Base-by-base conservation (phyloP, 2,113 vertebrate species). In the Rhea americana region DNA sequence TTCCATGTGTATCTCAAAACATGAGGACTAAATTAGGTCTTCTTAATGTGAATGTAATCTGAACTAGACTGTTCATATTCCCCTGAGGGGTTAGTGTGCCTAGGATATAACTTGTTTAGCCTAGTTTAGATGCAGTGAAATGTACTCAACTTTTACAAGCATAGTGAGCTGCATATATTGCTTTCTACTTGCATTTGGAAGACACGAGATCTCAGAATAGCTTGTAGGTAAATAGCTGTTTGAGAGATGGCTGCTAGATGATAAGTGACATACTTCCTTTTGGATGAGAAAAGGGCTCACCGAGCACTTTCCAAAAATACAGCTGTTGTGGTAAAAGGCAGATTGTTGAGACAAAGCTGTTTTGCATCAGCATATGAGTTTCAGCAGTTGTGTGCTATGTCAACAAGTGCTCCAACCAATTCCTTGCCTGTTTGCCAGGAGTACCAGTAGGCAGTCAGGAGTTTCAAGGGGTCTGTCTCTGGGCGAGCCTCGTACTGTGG, bases 1-100 rank as follows among this genome's bases (percentile, higher is more conserved):
- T 79, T 90, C 80, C 58, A 5, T 59, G 79, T 56, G 79, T 56
- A 63, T 88, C 79, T 87, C 65, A 56, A 89, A 91, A 84, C 90
- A 91, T 48, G 61, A 62, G 87, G 77, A 18, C 91, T 86, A 84
- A 91, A 94, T 94, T 73, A 91, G 91, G 90, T 68, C 85, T 86
- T 63, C 26, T 5, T 32, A 39, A 86, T 5, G 85, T 7, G 32
- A 48, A 58, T 43, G 76, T 4, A 50, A 85, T 1, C 32, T 63
- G 83, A 84, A 39, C 39, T 21, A 24, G 85, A 45, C 28, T 84
- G 90, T 68, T 65, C 8, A 3, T 30, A 18, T 22, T 93, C 90
- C 85, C 93, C 77, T 2, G 58, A 53, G 93, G 93, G 88, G 73
- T 78, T 91, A 65, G 68, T 0, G 68, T 78, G 87, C 82, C 76